Conservation (phyloP, 2,113 vertebrate species). For the Cololabis saira region DNA sequence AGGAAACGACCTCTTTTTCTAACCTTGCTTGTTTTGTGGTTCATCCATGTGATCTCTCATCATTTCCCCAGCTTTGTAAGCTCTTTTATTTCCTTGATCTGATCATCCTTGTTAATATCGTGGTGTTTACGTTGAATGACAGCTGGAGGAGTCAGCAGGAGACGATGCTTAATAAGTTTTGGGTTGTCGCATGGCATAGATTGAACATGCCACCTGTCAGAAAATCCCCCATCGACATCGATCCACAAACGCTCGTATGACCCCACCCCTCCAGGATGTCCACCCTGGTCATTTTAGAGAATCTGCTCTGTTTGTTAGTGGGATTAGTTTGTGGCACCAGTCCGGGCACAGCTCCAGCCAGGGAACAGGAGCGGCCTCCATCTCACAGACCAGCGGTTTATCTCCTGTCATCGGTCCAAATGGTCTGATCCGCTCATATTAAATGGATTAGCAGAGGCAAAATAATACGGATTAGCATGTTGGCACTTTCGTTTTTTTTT, state of each 20-base stretch:
- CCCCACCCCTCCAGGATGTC: conserved; percentile 22
- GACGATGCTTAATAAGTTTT: conserved; percentile 40
- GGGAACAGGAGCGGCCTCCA: conserved; percentile 60
- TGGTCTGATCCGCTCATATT: conserved; percentile 74
- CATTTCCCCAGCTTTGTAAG: background rate
- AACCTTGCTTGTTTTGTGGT: background rate
- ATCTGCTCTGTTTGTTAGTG: conserved; percentile 42
- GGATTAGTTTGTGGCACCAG: conserved; percentile 58
- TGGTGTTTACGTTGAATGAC: conserved; percentile 30
- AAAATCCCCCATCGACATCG: conserved; percentile 32
- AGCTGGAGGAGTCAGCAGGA: conserved; percentile 49
- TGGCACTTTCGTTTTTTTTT: conserved; percentile 16
- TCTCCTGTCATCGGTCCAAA: conserved; percentile 61
- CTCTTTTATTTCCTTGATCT: conserved; percentile 31
- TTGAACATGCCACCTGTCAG: conserved; percentile 63
- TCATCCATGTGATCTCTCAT: background rate
- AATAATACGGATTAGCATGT: conserved; percentile 42
- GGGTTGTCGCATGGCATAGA: conserved; percentile 43
- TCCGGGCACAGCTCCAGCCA: conserved; percentile 37
- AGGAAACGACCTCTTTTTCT: background rate
- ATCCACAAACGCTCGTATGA: conserved; percentile 9
- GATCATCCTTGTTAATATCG: conserved; percentile 47
- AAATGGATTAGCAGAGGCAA: conserved; percentile 71
- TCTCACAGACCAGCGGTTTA: conserved; percentile 64
- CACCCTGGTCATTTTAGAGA: conserved; percentile 40